These are phyloP conservation scores for Syritta pipiens DNA, from an alignment of 2,888 invertebrate species.

Conservation along the genomic window DNA sequence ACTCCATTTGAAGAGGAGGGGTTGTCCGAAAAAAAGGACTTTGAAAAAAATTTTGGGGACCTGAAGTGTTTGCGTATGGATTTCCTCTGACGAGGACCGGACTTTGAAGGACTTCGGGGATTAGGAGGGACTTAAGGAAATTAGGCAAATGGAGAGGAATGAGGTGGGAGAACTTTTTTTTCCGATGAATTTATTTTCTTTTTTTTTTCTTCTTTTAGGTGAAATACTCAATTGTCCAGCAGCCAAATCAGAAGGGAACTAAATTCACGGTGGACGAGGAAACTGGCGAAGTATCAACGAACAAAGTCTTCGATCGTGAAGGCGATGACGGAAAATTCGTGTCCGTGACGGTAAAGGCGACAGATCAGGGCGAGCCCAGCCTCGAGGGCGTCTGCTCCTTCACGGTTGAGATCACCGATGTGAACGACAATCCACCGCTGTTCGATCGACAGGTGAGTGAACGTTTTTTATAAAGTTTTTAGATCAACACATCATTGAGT, in stretches of 20 bases:
- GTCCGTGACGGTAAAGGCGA: constrained; percentile 97
- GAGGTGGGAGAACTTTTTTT: no score
- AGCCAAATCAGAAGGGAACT: constrained; percentile 95
- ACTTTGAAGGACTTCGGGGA: no score
- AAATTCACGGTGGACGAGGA: constrained; percentile 97
- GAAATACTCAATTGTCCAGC: constrained; percentile 97
- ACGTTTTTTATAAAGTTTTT: not conserved
- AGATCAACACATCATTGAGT: no score
- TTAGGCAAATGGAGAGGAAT: not conserved
- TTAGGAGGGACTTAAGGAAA: not conserved
- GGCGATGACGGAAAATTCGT: constrained; percentile 98
- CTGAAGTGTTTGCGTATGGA: no score
- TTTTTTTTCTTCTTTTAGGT: constrained; percentile 79
- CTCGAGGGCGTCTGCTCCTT: constrained; percentile 99
- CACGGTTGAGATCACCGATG: constrained; percentile 97
- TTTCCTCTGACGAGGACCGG: no score
- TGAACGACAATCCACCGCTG: constrained; percentile 97
- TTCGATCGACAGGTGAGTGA: constrained; percentile 93
- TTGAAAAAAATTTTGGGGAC: no score
- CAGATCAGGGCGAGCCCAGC: constrained; percentile 98
- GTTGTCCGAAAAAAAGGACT: no score
- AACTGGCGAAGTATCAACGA: constrained; percentile 96
- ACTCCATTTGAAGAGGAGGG: no score
- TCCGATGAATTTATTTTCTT: not conserved
- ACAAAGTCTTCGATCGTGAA: constrained; percentile 97